A percentile compares a stretch with the other conserved stretches of the same genome.
phyloP scores from a whole-genome alignment of 2,113 vertebrate genomes.

The Bucco capensis region DNA sequence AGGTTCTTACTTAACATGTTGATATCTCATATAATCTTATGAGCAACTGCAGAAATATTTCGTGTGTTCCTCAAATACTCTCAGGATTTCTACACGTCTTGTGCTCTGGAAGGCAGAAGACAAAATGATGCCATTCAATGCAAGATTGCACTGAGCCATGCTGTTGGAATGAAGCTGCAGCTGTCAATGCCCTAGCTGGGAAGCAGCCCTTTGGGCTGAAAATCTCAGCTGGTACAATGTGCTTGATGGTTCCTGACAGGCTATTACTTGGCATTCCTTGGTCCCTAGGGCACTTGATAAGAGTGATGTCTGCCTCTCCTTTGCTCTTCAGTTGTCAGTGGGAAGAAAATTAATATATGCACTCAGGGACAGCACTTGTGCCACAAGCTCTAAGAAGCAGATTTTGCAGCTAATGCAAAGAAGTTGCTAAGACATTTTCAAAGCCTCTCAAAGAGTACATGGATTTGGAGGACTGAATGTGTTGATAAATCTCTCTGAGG shows the following conservation, averaged over 20 bases:
- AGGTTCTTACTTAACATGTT: neutral
- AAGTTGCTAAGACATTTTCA: neutral
- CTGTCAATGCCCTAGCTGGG: neutral
- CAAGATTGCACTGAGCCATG: neutral
- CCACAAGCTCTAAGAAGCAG: neutral
- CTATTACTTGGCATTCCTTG: neutral
- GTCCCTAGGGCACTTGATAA: neutral
- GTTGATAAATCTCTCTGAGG: neutral
- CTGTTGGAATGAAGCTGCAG: neutral
- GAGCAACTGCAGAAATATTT: neutral
- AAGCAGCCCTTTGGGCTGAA: constrained; percentile 27
- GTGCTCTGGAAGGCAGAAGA: neutral
- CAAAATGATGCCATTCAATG: neutral
- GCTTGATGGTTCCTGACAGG: constrained; percentile 35
- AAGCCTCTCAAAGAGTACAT: neutral
- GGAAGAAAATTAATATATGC: neutral
- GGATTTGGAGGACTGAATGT: neutral
- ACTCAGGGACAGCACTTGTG: neutral
- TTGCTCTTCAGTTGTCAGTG: neutral
- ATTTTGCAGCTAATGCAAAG: neutral
- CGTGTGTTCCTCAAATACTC: neutral
- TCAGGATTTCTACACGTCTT: neutral
- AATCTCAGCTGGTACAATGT: neutral
- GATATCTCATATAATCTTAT: neutral
- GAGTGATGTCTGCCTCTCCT: neutral